phyloP scores from a whole-genome alignment of 2,797 vertebrate genomes.

The Dicrostonyx torquatus region DNA sequence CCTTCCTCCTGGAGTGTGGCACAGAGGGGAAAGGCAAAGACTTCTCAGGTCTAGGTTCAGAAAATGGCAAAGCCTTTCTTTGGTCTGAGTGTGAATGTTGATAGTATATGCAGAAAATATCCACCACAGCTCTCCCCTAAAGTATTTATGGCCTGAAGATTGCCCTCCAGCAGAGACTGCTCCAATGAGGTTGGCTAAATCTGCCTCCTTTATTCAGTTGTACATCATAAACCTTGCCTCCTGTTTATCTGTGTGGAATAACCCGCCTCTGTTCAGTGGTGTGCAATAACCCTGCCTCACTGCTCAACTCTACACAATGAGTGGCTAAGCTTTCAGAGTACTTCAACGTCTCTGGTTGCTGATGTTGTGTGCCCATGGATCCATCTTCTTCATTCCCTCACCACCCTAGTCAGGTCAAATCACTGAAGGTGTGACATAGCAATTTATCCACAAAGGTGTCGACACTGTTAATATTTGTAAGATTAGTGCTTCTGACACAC shows the following conservation, averaged over 20 bases:
- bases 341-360: neutral
- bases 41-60: neutral
- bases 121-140: neutral
- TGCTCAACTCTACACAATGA: no score
- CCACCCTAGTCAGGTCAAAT: neutral
- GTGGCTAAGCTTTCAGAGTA: neutral
- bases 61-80: neutral
- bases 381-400: neutral
- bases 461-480: slow-evolving; percentile 19
- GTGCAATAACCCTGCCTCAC: neutral
- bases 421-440: neutral
- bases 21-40: neutral
- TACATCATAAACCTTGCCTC: neutral
- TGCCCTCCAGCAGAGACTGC: neutral
- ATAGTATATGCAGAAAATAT: neutral
- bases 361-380: neutral
- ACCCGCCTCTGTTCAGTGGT: neutral
- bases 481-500: neutral
- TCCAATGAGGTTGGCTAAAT: neutral
- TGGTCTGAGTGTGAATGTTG: neutral
- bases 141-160: neutral
- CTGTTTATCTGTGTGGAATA: neutral
- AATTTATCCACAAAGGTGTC: neutral
- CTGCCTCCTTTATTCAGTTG: neutral
- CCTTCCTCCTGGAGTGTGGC: neutral